These are phyloP conservation scores for Parotia lawesii DNA, from an alignment of 2,113 vertebrate species.

Conservation along the genomic window DNA sequence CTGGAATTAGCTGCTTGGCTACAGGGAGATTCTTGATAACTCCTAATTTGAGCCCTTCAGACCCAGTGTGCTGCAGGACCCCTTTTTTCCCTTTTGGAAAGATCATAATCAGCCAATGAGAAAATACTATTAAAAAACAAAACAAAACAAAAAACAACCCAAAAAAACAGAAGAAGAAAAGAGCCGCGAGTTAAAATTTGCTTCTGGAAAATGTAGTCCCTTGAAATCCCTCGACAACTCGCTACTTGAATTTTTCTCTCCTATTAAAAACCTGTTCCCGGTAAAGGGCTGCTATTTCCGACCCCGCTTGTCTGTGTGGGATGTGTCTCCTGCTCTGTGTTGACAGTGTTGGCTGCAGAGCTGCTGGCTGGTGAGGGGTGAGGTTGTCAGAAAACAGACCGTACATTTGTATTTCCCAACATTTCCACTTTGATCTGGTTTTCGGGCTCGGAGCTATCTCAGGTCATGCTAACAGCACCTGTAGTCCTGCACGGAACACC, in stretches of 20 bases:
- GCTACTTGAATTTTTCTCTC: background rate
- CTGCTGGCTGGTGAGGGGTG: conserved; percentile 2
- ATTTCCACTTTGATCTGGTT: conserved; percentile 63
- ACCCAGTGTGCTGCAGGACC: background rate
- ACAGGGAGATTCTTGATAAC: conserved; percentile 56
- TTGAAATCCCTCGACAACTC: background rate
- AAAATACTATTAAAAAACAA: background rate
- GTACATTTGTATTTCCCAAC: conserved; percentile 33
- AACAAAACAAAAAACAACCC: too few relatives aligned
- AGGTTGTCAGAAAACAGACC: conserved; percentile 34
- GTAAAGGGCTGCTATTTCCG: background rate
- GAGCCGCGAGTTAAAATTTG: background rate
- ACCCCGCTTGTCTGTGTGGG: background rate
- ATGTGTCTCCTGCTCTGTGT: background rate
- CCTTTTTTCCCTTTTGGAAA: background rate
- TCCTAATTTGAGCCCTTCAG: conserved; percentile 15
- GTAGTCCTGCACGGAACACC: conserved; percentile 5
- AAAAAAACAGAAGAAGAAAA: background rate
- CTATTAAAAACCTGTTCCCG: background rate
- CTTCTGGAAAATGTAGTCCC: conserved; percentile 9
- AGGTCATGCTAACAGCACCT: conserved; percentile 51
- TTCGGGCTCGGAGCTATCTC: conserved; percentile 24
- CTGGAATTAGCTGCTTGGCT: conserved; percentile 45
- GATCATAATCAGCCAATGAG: background rate
- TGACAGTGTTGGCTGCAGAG: background rate